A percentile compares a stretch with the other conserved stretches of the same genome.
Conservation (phyloP, 2,113 vertebrate genomes). For the Drymodes brunneopygia region DNA sequence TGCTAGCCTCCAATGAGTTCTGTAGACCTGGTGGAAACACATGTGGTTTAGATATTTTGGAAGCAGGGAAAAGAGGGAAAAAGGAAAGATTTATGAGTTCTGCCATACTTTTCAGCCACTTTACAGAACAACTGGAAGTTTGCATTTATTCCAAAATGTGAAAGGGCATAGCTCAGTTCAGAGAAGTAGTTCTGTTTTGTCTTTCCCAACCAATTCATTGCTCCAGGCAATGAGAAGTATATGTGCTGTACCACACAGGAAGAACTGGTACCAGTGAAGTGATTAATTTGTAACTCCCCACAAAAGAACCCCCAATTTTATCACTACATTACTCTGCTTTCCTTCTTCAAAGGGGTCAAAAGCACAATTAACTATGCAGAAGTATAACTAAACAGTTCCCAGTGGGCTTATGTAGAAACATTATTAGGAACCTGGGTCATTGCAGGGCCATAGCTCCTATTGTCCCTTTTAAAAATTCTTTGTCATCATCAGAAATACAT, state of each 20-base stretch:
- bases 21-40: background rate
- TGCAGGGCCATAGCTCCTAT: background rate
- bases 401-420: rapidly evolving
- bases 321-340: background rate
- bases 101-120: background rate
- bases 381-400: background rate
- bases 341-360: background rate
- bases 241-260: background rate
- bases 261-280: background rate
- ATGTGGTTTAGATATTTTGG: background rate
- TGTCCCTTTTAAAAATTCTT: background rate
- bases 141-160: background rate
- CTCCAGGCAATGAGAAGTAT: background rate
- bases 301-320: background rate
- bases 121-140: background rate
- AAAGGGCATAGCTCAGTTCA: background rate
- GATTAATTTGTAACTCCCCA: background rate
- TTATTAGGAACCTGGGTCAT: background rate
- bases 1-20: background rate
- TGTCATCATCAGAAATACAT: background rate
- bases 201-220: background rate
- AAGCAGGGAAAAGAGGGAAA: background rate
- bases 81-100: background rate
- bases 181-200: background rate
- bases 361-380: background rate